Conservation (phyloP, 2,113 vertebrate species). For the Bostrychus sinensis region DNA sequence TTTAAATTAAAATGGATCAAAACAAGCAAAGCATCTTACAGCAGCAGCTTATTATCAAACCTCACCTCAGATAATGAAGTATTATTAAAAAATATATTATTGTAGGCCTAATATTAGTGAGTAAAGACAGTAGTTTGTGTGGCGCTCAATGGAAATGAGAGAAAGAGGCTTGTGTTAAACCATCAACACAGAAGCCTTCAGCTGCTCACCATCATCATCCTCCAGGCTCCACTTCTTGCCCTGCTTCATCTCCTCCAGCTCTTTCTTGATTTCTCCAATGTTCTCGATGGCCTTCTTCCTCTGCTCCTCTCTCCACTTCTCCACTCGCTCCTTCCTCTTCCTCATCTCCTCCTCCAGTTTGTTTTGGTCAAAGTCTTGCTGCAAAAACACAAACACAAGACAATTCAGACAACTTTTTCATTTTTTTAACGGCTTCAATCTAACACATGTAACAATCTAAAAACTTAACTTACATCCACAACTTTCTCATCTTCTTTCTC, state of each 20-base stretch:
- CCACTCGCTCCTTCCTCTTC: conserved; percentile 97
- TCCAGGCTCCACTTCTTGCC: conserved; percentile 99
- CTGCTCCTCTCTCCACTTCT: conserved; percentile 98
- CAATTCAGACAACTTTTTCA: not conserved
- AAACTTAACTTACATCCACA: conserved; percentile 84
- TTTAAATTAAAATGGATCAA: too few species aligned
- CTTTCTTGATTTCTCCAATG: conserved; percentile 96
- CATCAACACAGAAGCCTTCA: too few species aligned
- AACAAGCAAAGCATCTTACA: too few species aligned
- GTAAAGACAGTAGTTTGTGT: too few species aligned
- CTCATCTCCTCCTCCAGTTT: conserved; percentile 99
- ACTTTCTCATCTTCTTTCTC: conserved; percentile 97
- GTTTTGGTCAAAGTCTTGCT: conserved; percentile 97
- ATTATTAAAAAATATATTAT: too few species aligned
- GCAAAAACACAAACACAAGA: not conserved
- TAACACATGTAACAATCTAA: too few species aligned
- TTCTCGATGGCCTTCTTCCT: conserved; percentile 97
- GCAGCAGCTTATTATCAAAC: too few species aligned
- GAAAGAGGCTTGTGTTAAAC: too few species aligned
- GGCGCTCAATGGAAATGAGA: too few species aligned
- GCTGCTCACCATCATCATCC: conserved; percentile 91
- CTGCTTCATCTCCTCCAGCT: conserved; percentile 98
- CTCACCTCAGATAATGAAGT: too few species aligned
- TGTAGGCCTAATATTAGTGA: too few species aligned
- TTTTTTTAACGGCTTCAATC: not conserved